A percentile compares a stretch with the other conserved stretches of the same genome.
Conservation (phyloP, 2,113 vertebrate genomes). For the Himantopus leucocephalus region DNA sequence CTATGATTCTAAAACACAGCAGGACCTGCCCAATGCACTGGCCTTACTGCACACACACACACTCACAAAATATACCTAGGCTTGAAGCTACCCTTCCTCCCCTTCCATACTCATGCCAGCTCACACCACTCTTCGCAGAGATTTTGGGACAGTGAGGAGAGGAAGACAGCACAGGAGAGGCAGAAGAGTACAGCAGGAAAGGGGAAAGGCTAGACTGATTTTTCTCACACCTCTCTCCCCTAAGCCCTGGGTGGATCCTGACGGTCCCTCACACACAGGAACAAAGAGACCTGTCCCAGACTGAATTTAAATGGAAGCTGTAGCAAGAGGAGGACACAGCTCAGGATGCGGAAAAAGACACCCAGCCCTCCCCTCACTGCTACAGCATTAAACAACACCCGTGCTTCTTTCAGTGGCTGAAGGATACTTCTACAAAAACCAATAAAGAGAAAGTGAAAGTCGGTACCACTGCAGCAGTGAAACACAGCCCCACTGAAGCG, state of each 20-base stretch:
- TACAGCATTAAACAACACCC: not conserved
- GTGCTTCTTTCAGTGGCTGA: not conserved
- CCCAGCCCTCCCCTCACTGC: not conserved
- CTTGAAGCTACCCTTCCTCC: not conserved
- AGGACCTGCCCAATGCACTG: not conserved
- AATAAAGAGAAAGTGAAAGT: not conserved
- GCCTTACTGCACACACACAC: not conserved
- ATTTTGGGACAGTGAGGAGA: not conserved
- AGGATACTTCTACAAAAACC: not conserved
- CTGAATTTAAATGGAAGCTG: not conserved
- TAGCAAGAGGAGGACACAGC: not conserved
- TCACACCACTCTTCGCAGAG: not conserved
- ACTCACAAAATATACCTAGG: not conserved
- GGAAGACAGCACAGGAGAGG: not conserved
- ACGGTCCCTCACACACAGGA: not conserved
- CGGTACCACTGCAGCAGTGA: not conserved
- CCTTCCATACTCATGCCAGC: not conserved
- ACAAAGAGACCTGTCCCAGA: not conserved
- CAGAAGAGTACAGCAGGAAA: too few species aligned
- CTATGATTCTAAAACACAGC: too few species aligned
- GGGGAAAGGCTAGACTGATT: not conserved
- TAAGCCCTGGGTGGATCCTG: not conserved
- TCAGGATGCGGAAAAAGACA: not conserved
- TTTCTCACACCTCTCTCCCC: too few species aligned
- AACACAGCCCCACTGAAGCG: fast-evolving